A percentile compares a stretch with the other conserved stretches of the same genome.
These are phyloP conservation scores for Macrotrachela quadricornifera DNA, from an alignment of 1,140 invertebrate species.

Conservation along the genomic window DNA sequence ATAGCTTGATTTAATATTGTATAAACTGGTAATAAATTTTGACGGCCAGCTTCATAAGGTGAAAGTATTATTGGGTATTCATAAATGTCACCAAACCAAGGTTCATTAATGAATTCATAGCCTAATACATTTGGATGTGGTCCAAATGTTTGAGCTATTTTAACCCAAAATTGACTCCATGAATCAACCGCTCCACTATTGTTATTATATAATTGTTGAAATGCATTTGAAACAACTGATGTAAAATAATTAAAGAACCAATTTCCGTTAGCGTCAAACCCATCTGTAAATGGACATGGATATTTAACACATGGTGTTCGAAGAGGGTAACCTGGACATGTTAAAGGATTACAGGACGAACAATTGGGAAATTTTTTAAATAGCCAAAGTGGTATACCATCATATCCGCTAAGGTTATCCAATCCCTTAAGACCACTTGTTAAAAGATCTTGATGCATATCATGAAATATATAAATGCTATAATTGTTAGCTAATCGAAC, in stretches of 20 bases:
- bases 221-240: too few species aligned
- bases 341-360: not conserved
- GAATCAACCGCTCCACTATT: not conserved
- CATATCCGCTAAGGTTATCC: slow-evolving; percentile 5
- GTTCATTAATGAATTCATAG: slow-evolving; percentile 18
- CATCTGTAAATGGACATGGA: too few species aligned
- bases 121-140: slow-evolving; percentile 11
- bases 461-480: slow-evolving; percentile 3
- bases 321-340: too few species aligned
- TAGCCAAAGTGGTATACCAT: slow-evolving; percentile 10
- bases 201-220: slow-evolving; percentile 13
- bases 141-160: slow-evolving; percentile 10
- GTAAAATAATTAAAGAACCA: too few species aligned
- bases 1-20: slow-evolving; percentile 12
- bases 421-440: not conserved
- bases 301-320: too few species aligned
- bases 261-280: too few species aligned
- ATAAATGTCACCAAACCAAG: slow-evolving; percentile 16
- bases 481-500: not conserved
- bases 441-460: slow-evolving; percentile 9
- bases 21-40: slow-evolving; percentile 14
- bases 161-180: slow-evolving; percentile 13
- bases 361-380: too few species aligned
- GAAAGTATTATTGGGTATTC: slow-evolving; percentile 11
- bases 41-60: slow-evolving; percentile 13